Evolutionary conservation across 2,888 invertebrate species (phyloP).

Genomic region (Catocala nupta): DNA sequence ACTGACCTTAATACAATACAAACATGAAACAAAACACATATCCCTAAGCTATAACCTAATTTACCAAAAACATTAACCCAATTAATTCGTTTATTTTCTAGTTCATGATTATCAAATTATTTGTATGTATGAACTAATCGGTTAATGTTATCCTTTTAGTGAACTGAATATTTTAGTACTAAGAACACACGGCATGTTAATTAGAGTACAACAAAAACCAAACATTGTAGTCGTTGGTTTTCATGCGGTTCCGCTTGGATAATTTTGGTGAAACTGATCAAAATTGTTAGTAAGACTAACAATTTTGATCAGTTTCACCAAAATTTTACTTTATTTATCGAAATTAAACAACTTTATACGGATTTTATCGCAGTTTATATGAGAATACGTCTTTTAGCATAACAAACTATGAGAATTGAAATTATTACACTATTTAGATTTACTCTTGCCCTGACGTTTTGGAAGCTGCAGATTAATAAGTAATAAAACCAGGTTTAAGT

Average conservation of each 20-base stretch:
- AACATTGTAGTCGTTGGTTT: not conserved
- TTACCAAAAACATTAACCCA: constrained; percentile 41
- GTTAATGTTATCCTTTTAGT: constrained; percentile 55
- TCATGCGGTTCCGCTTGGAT: constrained; percentile 6
- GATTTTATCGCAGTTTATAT: no score
- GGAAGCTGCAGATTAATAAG: no score
- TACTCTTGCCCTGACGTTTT: no score
- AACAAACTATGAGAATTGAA: no score
- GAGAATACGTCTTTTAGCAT: no score
- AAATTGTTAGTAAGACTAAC: no score
- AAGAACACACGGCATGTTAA: constrained; percentile 31
- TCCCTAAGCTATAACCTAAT: constrained; percentile 37
- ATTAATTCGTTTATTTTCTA: constrained; percentile 25
- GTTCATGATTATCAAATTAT: constrained; percentile 29
- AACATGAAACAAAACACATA: constrained; percentile 32
- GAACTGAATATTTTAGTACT: constrained; percentile 49
- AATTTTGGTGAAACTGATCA: no score
- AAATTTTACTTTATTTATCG: no score
- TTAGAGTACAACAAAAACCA: constrained; percentile 13
- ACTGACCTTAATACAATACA: constrained; percentile 37
- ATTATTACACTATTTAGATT: no score
- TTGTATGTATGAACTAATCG: constrained; percentile 47
- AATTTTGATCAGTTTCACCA: no score
- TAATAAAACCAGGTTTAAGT: no score
- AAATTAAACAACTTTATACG: no score